Evolutionary conservation across 1,140 invertebrate genomes (phyloP), one percentile per base, ranked within the genome.

Genomic region (Hylaeus anthracinus): DNA sequence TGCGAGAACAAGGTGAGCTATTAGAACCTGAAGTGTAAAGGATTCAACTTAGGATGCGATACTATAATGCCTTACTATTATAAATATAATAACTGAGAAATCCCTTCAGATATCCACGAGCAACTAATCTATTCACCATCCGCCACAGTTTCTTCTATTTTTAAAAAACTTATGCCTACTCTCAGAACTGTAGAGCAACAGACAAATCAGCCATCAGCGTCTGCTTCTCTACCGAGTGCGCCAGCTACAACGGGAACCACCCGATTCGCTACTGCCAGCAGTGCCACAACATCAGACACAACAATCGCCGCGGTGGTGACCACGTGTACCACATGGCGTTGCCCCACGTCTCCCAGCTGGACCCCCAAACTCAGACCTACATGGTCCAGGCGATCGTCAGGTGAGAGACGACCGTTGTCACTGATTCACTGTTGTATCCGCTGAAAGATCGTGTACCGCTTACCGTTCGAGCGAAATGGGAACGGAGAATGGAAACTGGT

Each of bases 381-480:
- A 96, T 99, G 89, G 97, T 99, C 63, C 98, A 99, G 94, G 97
- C 98, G n/a, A 98, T 99, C 86, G 97, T 99, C 69, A 98, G 98
- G 97, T 97, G 92, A 91, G 86, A 84, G 53, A 69, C 58, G 15
- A 39, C 51, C 1, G 14, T 53, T 6, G 51, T 8, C n/a, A 45
- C n/a, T 9, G 0, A 37, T 4, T 3, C 48, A n/a, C 1, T 66
- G 15, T 41, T 9, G 45, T 80, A 56, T 88, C 60, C 56, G 69
- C 84, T 83, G 55, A 79, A 61, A 79, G 41, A 76, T 81, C 65
- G 64, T 69, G 56, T 77, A 64, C 14, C 41, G 79, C 73, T 81
- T 81, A 63, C n/a, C 65, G 45, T 74, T 66, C 43, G 39, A 58
- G 37, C 69, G 26, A 48, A 51, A 65, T 39, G 26, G 39, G 64